A percentile compares a stretch with the other conserved stretches of the same genome.
phyloP scores from a whole-genome alignment of 2,113 vertebrate genomes.

The Limnothrissa miodon region DNA sequence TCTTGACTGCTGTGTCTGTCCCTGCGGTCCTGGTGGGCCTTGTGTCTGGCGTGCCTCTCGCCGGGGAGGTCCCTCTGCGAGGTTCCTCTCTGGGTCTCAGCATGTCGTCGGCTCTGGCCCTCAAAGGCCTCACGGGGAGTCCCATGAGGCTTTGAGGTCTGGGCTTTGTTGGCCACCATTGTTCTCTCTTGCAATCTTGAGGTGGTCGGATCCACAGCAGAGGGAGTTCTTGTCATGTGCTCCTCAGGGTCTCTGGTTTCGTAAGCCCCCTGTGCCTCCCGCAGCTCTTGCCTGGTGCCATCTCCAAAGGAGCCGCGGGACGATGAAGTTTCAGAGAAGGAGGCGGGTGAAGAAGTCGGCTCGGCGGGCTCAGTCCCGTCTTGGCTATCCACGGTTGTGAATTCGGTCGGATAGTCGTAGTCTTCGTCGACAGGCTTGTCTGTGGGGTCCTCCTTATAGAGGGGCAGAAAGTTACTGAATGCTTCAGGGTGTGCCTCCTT shows the following conservation, averaged over 20 bases:
- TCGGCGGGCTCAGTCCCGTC: not conserved
- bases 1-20: slow-evolving; percentile 1
- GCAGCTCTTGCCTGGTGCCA: slow-evolving; percentile 49
- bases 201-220: slow-evolving; percentile 33
- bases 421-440: slow-evolving; percentile 59
- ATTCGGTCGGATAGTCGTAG: slow-evolving; percentile 61
- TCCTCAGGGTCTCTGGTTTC: slow-evolving; percentile 41
- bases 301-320: slow-evolving; percentile 46
- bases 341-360: not conserved
- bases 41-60: slow-evolving; percentile 29
- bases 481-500: slow-evolving; percentile 39
- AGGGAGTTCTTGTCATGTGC: slow-evolving; percentile 31
- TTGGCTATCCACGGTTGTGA: slow-evolving; percentile 43
- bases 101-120: slow-evolving; percentile 37
- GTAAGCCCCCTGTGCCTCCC: slow-evolving; percentile 39
- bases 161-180: slow-evolving; percentile 34
- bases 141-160: slow-evolving; percentile 42
- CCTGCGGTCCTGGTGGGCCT: slow-evolving; percentile 39
- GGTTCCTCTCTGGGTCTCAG: slow-evolving; percentile 34
- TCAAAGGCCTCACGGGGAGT: slow-evolving; percentile 37
- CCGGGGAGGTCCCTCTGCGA: slow-evolving; percentile 32
- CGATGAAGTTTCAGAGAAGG: slow-evolving; percentile 35
- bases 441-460: slow-evolving; percentile 62
- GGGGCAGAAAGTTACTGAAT: slow-evolving; percentile 56
- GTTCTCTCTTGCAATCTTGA: slow-evolving; percentile 40